Evolutionary conservation across 2,888 invertebrate genomes (phyloP).

Genomic region (Parnassius apollo): DNA sequence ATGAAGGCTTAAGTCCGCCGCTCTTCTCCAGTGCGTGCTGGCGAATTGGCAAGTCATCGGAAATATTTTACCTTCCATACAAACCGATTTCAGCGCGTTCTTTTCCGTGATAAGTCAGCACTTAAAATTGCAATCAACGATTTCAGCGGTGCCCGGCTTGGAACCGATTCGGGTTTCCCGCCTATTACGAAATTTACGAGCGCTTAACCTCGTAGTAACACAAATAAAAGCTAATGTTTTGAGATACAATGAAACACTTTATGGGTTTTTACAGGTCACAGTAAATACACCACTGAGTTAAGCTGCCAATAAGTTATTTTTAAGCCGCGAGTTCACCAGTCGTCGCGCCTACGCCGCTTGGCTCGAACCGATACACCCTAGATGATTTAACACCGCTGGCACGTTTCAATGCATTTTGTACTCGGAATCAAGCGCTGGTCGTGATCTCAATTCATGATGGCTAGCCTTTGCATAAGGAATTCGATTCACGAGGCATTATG

Average conservation of each 20-base stretch:
- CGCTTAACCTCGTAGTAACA: no score
- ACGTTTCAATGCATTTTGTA: conserved; percentile 43
- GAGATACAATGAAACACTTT: conserved; percentile 4
- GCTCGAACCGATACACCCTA: conserved; percentile 32
- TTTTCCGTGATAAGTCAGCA: no score
- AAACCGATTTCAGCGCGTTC: no score
- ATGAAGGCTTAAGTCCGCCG: no score
- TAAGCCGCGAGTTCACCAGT: conserved; percentile 49
- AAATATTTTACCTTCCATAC: no score
- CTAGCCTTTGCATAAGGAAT: conserved; percentile 14
- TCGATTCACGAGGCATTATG: conserved; percentile 16
- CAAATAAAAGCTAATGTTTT: background rate
- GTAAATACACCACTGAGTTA: conserved; percentile 11
- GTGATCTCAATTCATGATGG: conserved; percentile 23
- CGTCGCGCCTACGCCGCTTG: conserved; percentile 40
- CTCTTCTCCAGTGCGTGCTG: no score
- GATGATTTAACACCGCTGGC: conserved; percentile 40
- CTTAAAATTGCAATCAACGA: no score
- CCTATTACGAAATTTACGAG: no score
- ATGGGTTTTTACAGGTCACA: conserved; percentile 7
- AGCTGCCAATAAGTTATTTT: conserved; percentile 32
- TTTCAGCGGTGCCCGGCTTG: no score
- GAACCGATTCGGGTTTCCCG: no score
- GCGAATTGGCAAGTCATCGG: no score
- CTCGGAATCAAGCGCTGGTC: conserved; percentile 31